Conservation (phyloP, 2,888 invertebrate genomes). For the Aleiodes leptofemur region DNA sequence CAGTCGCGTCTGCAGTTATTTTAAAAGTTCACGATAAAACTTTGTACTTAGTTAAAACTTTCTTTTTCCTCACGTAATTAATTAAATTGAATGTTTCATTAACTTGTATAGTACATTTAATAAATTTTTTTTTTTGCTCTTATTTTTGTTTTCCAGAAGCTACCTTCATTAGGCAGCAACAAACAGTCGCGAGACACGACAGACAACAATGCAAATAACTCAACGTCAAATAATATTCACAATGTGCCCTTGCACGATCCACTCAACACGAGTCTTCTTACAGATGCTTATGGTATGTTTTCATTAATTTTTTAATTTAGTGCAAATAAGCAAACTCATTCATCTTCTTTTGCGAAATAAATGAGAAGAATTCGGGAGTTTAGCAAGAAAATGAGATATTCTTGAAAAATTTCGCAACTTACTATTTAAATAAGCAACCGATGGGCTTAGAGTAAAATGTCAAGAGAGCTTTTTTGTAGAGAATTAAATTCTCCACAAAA, state of each 20-base stretch:
- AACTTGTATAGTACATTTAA: not conserved
- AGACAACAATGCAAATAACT: slow-evolving; percentile 72
- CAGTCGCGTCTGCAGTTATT: slow-evolving; percentile 23
- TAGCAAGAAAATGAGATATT: not conserved
- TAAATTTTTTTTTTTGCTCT: slow-evolving; percentile 34
- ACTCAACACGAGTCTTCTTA: slow-evolving; percentile 66
- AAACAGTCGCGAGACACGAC: slow-evolving; percentile 71
- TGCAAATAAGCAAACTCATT: not conserved
- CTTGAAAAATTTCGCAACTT: not conserved
- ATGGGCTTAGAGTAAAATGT: no score
- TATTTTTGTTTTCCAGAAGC: slow-evolving; percentile 61
- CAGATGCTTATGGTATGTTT: slow-evolving; percentile 65
- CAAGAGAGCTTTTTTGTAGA: no score
- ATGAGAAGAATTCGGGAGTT: not conserved
- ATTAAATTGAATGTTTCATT: slow-evolving; percentile 1
- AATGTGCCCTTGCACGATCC: slow-evolving; percentile 70
- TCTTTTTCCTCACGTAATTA: not conserved
- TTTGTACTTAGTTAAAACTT: not conserved
- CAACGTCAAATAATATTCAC: slow-evolving; percentile 71
- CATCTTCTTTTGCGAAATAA: not conserved
- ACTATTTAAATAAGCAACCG: not conserved
- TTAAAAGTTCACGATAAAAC: not conserved
- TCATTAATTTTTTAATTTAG: not conserved
- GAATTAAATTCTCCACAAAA: no score
- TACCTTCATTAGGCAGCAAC: slow-evolving; percentile 69